Percentiles rank a stretch among this genome's conserved stretches.
phyloP scores from a whole-genome alignment of 1,140 invertebrate genomes.

The Drosophila virilis region DNA sequence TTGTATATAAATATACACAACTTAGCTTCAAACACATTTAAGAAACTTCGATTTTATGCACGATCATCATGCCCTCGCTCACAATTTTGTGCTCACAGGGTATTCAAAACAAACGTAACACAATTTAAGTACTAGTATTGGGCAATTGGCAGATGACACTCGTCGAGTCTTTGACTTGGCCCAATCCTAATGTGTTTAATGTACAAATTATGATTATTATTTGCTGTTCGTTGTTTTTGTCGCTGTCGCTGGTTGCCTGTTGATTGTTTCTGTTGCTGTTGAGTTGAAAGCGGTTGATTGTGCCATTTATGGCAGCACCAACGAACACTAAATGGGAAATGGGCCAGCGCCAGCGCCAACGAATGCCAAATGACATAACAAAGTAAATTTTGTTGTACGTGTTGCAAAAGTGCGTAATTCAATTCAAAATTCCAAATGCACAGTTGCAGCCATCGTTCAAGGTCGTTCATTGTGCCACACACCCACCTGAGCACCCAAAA shows the following conservation, averaged over 20 bases:
- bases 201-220: slow-evolving; percentile 71
- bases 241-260: slow-evolving; percentile 19
- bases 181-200: slow-evolving; percentile 71
- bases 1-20: no score
- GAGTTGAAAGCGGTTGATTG: slow-evolving; percentile 54
- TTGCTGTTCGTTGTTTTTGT: slow-evolving; percentile 5
- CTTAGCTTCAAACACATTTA: no score
- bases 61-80: neutral
- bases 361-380: slow-evolving; percentile 74
- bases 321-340: slow-evolving; percentile 57
- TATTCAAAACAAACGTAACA: slow-evolving; percentile 56
- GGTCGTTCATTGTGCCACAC: slow-evolving; percentile 51
- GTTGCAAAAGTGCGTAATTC: slow-evolving; percentile 41
- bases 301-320: slow-evolving; percentile 73
- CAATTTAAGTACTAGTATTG: slow-evolving; percentile 34
- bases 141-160: slow-evolving; percentile 50
- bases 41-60: neutral
- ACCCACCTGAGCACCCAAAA: slow-evolving; percentile 11
- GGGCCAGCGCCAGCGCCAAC: slow-evolving; percentile 50
- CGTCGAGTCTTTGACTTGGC: slow-evolving; percentile 30
- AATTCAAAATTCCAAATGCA: slow-evolving; percentile 38
- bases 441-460: slow-evolving; percentile 48
- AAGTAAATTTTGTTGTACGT: slow-evolving; percentile 53
- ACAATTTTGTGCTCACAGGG: neutral
- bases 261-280: slow-evolving; percentile 1